Conservation (phyloP, 64 coral and sea anemone species). For the Dendronephthya gigantea region DNA sequence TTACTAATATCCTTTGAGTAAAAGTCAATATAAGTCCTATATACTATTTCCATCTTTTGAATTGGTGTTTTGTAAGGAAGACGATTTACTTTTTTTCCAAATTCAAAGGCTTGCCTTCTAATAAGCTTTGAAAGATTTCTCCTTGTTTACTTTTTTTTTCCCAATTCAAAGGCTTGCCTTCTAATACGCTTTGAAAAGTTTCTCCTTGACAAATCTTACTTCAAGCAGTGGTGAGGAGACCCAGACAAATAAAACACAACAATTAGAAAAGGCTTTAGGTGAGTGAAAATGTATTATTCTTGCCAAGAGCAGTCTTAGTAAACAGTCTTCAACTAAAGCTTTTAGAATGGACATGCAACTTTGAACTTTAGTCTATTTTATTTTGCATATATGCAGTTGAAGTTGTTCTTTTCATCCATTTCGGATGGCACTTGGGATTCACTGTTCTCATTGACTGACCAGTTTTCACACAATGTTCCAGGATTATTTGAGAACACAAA, state of each 20-base stretch:
- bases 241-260: background rate
- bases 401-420: too few species aligned
- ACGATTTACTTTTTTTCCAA: background rate
- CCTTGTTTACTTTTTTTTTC: constrained; percentile 35
- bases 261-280: background rate
- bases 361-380: too few species aligned
- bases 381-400: too few species aligned
- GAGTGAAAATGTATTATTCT: too few species aligned
- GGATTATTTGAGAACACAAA: constrained; percentile 78
- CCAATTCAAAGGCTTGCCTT: background rate
- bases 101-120: background rate
- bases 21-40: too few species aligned
- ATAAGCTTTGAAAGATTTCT: background rate
- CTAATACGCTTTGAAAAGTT: background rate
- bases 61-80: background rate
- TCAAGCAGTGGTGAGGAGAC: constrained; percentile 51
- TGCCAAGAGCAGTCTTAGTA: too few species aligned
- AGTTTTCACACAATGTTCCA: constrained; percentile 5
- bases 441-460: background rate
- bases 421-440: too few species aligned
- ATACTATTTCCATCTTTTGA: too few species aligned
- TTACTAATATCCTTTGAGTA: constrained; percentile 71
- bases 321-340: too few species aligned
- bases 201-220: constrained; percentile 36
- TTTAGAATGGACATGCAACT: too few species aligned